These are phyloP conservation scores for Oncorhynchus clarkii DNA, from an alignment of 2,113 vertebrate genomes.

Conservation along the genomic window DNA sequence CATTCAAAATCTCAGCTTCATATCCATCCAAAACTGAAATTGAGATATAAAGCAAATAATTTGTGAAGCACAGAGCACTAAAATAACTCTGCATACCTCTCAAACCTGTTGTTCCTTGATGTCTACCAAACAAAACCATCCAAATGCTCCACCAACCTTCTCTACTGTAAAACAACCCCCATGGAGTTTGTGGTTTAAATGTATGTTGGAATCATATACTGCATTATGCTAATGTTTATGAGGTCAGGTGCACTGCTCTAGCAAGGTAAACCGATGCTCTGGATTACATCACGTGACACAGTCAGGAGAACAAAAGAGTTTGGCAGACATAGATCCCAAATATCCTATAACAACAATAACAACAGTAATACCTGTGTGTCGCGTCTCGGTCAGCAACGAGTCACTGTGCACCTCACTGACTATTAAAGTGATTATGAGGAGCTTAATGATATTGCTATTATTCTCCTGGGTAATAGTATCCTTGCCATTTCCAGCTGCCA, in stretches of 20 bases:
- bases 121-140: too few species aligned
- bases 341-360: not conserved
- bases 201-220: too few species aligned
- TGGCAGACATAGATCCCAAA: not conserved
- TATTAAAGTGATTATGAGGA: not conserved
- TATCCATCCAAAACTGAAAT: too few species aligned
- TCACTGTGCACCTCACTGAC: not conserved
- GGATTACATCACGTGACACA: not conserved
- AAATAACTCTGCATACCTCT: too few species aligned
- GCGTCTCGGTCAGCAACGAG: not conserved
- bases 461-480: not conserved
- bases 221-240: not conserved
- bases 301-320: too few species aligned
- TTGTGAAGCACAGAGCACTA: too few species aligned
- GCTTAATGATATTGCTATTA: not conserved
- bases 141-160: too few species aligned
- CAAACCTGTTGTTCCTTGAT: too few species aligned
- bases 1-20: too few species aligned
- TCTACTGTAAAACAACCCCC: too few species aligned
- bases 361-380: not conserved
- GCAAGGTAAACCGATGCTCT: not conserved
- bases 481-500: conserved; percentile 49
- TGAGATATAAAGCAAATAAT: too few species aligned
- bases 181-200: too few species aligned
- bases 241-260: not conserved